Evolutionary conservation across 2,113 vertebrate species (phyloP).

Genomic region (Abramis brama): DNA sequence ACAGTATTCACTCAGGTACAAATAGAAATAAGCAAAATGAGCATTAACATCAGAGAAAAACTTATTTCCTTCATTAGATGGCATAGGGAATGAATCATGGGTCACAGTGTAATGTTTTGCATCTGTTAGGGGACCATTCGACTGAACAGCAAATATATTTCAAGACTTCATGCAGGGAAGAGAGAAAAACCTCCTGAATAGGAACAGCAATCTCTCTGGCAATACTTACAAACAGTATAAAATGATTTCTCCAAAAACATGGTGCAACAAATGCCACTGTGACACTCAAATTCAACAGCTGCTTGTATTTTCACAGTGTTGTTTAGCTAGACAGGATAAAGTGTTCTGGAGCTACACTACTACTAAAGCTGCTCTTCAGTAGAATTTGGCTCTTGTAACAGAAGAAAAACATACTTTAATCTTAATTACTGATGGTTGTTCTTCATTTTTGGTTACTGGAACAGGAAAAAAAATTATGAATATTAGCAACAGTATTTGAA

Average conservation of each 20-base stretch:
- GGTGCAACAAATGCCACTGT: neutral
- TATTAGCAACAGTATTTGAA: slow-evolving; percentile 55
- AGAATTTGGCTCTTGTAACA: slow-evolving; percentile 44
- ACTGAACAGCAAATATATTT: neutral
- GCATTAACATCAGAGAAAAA: neutral
- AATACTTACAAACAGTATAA: slow-evolving; percentile 21
- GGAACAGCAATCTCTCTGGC: slow-evolving; percentile 18
- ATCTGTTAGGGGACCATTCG: neutral
- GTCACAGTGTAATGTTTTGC: slow-evolving; percentile 10
- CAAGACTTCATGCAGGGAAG: neutral
- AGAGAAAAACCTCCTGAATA: neutral
- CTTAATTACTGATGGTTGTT: slow-evolving; percentile 48
- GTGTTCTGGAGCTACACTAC: neutral
- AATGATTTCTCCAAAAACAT: neutral
- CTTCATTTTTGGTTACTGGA: slow-evolving; percentile 65
- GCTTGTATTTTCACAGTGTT: slow-evolving; percentile 34
- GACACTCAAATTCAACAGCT: slow-evolving; percentile 20
- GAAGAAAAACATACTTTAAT: slow-evolving; percentile 2
- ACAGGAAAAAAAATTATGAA: slow-evolving; percentile 45
- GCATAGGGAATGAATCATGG: neutral
- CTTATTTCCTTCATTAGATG: neutral
- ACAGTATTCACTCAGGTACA: slow-evolving; percentile 17
- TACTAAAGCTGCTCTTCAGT: neutral
- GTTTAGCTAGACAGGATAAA: neutral
- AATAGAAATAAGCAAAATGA: neutral